Evolutionary conservation across 2,113 vertebrate genomes (phyloP), one percentile per base, ranked within the genome.

Genomic region (Spea multiplicata): DNA sequence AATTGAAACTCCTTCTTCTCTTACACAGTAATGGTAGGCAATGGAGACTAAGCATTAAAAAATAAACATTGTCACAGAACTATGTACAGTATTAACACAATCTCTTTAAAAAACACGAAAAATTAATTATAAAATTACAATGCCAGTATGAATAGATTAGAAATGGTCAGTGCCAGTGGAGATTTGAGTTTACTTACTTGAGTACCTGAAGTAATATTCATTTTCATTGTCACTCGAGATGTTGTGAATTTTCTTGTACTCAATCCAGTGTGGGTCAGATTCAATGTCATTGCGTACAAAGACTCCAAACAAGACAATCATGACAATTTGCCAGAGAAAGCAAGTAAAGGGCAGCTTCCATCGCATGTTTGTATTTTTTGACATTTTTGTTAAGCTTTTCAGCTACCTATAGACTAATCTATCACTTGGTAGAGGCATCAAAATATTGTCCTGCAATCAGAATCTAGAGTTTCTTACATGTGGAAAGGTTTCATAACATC

Each of bases 151-250:
- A 30, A 30, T 30, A 30, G 30, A 30, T 30, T 30, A 1, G 30
- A 30, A 30, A 30, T 30, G 30, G 30, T 30, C 30, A 30, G 30
- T 30, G 30, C 30, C 30, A 30, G 30, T 30, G 30, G 30, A 1
- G 30, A 30, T 30, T 30, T 30, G 30, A 30, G 30, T 30, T 1
- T 84, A 98, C 97, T 97, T 89, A 99, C 97, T 98, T 0, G 97
- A 94, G 70, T 99, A 99, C 89, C 96, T 91, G 87, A 86, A 99
- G 91, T 99, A 99, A 93, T 96, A 99, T 66, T 99, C 96, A 0
- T 99, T 99, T 79, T 98, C 94, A 0, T 89, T 59, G 70, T 96
- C 89, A 0, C 92, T 95, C 73, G 90, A 89, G 65, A 95, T 71
- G 86, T 97, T 97, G 6, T 85, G 0, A 0, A 13, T 0, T 0